These are phyloP conservation scores for Typhlomys cinereus DNA, from an alignment of 2,113 vertebrate species.

Conservation along the genomic window DNA sequence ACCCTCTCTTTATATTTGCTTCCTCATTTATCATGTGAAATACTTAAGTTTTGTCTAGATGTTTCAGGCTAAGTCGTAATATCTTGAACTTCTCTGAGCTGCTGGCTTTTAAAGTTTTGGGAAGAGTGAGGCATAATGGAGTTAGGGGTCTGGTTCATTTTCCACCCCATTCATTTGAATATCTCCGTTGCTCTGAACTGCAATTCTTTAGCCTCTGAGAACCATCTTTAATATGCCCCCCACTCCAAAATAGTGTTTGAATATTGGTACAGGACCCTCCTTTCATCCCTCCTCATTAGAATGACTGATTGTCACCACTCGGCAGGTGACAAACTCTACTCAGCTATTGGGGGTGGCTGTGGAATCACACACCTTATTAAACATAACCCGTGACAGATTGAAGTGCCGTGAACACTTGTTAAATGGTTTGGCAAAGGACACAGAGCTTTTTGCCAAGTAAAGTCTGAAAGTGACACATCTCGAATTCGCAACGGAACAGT, in stretches of 20 bases:
- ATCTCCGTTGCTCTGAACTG: neutral
- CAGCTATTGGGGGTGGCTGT: conserved; percentile 30
- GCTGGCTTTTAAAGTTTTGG: neutral
- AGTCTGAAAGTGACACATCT: conserved; percentile 58
- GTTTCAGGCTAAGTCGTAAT: neutral
- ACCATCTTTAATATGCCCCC: neutral
- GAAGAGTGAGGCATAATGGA: neutral
- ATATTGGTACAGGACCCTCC: neutral
- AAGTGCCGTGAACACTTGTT: conserved; percentile 55
- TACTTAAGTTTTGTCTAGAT: neutral
- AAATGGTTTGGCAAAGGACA: conserved; percentile 68
- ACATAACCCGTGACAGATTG: conserved; percentile 55
- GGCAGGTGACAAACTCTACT: conserved; percentile 45
- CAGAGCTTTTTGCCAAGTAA: conserved; percentile 59
- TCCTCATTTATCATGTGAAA: neutral
- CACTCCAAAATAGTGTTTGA: neutral
- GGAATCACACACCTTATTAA: conserved; percentile 44
- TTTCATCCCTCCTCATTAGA: neutral
- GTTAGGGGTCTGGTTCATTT: neutral
- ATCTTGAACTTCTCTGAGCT: neutral
- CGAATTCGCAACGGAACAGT: neutral
- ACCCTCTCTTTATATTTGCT: neutral
- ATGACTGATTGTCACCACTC: conserved; percentile 27
- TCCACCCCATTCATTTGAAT: neutral
- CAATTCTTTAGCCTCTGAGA: neutral